These are phyloP conservation scores for Coptodon rendalli DNA, from an alignment of 2,113 vertebrate species.

Conservation along the genomic window DNA sequence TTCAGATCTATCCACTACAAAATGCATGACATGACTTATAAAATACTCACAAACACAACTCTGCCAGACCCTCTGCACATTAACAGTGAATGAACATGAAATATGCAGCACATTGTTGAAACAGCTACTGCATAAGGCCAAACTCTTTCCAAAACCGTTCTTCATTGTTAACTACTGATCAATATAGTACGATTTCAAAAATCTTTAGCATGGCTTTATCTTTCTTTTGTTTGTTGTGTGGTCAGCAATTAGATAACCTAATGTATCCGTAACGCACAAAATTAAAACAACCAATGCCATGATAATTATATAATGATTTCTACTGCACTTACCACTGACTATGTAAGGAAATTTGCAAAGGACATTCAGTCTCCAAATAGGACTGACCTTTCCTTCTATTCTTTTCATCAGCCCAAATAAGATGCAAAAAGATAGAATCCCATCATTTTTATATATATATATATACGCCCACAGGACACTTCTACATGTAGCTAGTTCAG, in stretches of 20 bases:
- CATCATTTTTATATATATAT: background rate
- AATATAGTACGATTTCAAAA: background rate
- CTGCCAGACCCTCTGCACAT: background rate
- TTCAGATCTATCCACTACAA: constrained; percentile 16
- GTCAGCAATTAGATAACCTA: background rate
- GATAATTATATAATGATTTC: background rate
- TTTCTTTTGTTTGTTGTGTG: background rate
- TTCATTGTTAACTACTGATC: background rate
- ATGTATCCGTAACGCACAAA: background rate
- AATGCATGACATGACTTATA: constrained; percentile 42
- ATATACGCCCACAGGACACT: background rate
- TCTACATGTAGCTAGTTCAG: background rate
- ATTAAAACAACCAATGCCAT: background rate
- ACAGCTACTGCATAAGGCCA: background rate
- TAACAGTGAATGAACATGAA: constrained; percentile 19
- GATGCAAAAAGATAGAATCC: background rate
- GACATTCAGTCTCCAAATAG: background rate
- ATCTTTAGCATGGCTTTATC: background rate
- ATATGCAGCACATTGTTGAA: background rate
- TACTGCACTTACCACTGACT: background rate
- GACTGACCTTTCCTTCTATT: background rate
- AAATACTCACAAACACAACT: constrained; percentile 17
- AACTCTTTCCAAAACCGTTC: background rate
- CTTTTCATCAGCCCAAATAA: background rate
- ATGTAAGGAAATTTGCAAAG: background rate